Percentiles rank a stretch among this genome's conserved stretches.
Evolutionary conservation across 2,113 vertebrate genomes (phyloP).

Genomic region (Pelecanoides urinatrix): DNA sequence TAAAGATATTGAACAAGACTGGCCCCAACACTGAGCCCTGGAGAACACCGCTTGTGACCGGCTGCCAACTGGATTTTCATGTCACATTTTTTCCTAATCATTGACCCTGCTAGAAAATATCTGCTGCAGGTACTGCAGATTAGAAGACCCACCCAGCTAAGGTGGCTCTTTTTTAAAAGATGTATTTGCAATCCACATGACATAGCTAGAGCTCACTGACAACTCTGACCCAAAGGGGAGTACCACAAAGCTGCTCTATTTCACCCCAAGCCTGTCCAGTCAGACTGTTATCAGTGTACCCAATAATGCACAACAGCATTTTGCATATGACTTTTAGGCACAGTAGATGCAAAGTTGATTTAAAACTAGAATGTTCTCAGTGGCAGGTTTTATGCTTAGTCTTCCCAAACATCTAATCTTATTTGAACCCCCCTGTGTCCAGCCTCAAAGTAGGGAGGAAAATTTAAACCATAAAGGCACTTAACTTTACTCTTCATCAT

Average conservation of each 20-base stretch:
- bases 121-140: background rate
- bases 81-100: background rate
- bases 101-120: background rate
- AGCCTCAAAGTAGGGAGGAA: background rate
- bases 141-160: background rate
- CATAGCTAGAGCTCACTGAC: background rate
- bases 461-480: background rate
- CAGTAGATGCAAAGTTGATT: background rate
- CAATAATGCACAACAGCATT: accelerated
- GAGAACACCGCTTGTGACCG: too few species aligned
- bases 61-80: background rate
- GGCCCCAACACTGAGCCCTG: too few species aligned
- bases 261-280: background rate
- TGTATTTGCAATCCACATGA: background rate
- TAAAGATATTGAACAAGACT: too few species aligned
- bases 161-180: background rate
- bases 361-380: background rate
- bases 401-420: background rate
- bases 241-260: background rate
- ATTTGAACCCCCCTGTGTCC: background rate
- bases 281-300: background rate
- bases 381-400: background rate
- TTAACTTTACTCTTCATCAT: background rate
- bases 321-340: background rate
- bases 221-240: background rate